phyloP scores from a whole-genome alignment of 2,113 vertebrate genomes.

The Candoia aspera region DNA sequence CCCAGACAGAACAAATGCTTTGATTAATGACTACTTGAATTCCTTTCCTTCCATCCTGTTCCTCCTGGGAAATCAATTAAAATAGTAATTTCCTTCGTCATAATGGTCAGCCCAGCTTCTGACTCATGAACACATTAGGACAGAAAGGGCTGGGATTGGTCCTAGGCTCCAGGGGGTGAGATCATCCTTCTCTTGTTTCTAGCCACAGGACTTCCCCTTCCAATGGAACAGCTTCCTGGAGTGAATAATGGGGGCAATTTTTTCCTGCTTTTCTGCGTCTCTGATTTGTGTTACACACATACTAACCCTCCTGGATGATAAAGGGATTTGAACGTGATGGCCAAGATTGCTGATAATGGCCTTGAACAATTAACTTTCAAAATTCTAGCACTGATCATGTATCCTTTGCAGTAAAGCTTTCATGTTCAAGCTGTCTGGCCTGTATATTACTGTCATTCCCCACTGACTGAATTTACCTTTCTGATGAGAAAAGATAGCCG shows the following conservation, averaged over 20 bases:
- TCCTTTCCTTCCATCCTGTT: constrained; percentile 28
- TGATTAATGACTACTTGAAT: constrained; percentile 40
- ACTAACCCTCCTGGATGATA: too few species aligned
- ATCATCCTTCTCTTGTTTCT: not conserved
- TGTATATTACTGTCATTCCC: constrained; percentile 5
- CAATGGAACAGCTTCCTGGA: not conserved
- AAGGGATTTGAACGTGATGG: not conserved
- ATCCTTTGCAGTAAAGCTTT: constrained; percentile 16
- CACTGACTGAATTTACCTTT: not conserved
- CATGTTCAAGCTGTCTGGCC: constrained; percentile 17
- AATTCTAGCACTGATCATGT: not conserved
- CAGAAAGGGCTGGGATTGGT: not conserved
- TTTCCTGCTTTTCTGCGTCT: not conserved
- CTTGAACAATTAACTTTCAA: constrained; percentile 3
- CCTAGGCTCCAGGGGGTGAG: not conserved
- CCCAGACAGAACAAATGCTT: constrained; percentile 35
- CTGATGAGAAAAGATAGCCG: constrained; percentile 29
- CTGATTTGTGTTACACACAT: not conserved
- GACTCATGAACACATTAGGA: not conserved
- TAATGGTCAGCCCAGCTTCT: constrained; percentile 7
- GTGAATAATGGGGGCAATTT: not conserved
- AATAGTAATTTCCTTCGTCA: constrained; percentile 38
- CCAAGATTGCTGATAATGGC: not conserved
- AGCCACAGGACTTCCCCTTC: not conserved
- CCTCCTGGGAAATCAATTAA: constrained; percentile 37